Evolutionary conservation across 2,888 invertebrate genomes (phyloP).

Genomic region (Dynastes maya): DNA sequence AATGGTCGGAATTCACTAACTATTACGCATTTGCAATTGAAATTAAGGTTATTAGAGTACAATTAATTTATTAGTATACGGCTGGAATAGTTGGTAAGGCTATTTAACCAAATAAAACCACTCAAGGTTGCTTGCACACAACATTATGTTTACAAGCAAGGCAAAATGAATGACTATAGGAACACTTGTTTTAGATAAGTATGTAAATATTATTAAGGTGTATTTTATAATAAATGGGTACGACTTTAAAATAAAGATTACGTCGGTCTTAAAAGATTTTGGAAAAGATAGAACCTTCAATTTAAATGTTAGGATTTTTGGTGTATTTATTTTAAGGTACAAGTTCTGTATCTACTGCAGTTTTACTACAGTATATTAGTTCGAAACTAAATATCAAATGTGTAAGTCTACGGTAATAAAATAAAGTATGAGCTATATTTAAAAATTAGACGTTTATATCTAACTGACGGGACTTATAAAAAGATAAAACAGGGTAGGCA

Average conservation of each 20-base stretch:
- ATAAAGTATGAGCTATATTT: no score
- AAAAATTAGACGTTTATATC: no score
- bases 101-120: constrained; percentile 21
- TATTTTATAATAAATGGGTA: not conserved
- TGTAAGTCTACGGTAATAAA: no score
- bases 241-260: not conserved
- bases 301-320: no score
- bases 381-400: no score
- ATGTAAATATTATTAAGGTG: not conserved
- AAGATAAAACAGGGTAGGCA: no score
- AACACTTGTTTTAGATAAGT: not conserved
- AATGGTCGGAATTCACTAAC: constrained; percentile 1
- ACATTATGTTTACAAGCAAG: constrained; percentile 13
- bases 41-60: constrained; percentile 2
- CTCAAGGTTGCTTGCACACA: constrained; percentile 12
- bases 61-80: constrained; percentile 26
- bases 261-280: not conserved
- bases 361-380: no score
- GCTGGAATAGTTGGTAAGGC: constrained; percentile 7
- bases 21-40: constrained; percentile 8
- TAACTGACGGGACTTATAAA: no score
- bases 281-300: no score
- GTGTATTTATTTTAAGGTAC: no score
- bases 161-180: constrained; percentile 3
- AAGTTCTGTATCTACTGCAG: no score